Percentiles rank a stretch among this genome's conserved stretches.
phyloP scores from a whole-genome alignment of 1,140 invertebrate genomes.

The Maconellicoccus hirsutus region DNA sequence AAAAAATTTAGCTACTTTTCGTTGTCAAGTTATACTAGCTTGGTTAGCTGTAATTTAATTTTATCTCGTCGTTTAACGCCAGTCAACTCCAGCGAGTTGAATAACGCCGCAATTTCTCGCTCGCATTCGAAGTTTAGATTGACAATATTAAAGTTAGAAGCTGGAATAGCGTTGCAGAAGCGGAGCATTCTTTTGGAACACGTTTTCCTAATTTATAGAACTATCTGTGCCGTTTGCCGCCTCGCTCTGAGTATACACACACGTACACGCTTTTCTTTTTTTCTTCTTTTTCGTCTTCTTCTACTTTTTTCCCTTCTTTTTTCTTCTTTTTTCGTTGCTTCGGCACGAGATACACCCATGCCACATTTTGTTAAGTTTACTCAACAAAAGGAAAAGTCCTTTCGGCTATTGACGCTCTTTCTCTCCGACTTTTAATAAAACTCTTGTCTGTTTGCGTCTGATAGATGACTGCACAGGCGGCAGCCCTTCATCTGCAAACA shows the following conservation, averaged over 20 bases:
- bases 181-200: slow-evolving; percentile 6
- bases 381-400: slow-evolving; percentile 20
- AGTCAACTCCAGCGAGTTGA: neutral
- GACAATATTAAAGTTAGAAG: neutral
- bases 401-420: slow-evolving; percentile 36
- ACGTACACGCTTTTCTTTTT: neutral
- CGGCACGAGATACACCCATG: neutral
- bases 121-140: slow-evolving; percentile 8
- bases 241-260: neutral
- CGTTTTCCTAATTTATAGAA: slow-evolving; percentile 21
- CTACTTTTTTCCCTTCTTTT: neutral
- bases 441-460: slow-evolving; percentile 39
- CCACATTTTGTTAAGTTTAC: slow-evolving; percentile 20
- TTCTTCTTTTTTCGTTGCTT: neutral
- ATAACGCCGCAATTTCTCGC: slow-evolving; percentile 7
- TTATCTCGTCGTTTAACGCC: slow-evolving; percentile 7
- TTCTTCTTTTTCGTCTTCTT: neutral
- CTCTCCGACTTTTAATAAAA: slow-evolving; percentile 37
- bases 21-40: slow-evolving; percentile 2
- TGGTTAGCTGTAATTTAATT: slow-evolving; percentile 9
- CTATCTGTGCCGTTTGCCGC: neutral
- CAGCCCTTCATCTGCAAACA: slow-evolving; percentile 28
- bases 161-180: neutral
- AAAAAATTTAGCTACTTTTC: slow-evolving; percentile 9
- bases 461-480: slow-evolving; percentile 40